Evolutionary conservation across 1,140 invertebrate genomes (phyloP).

Genomic region (Achroia grisella): DNA sequence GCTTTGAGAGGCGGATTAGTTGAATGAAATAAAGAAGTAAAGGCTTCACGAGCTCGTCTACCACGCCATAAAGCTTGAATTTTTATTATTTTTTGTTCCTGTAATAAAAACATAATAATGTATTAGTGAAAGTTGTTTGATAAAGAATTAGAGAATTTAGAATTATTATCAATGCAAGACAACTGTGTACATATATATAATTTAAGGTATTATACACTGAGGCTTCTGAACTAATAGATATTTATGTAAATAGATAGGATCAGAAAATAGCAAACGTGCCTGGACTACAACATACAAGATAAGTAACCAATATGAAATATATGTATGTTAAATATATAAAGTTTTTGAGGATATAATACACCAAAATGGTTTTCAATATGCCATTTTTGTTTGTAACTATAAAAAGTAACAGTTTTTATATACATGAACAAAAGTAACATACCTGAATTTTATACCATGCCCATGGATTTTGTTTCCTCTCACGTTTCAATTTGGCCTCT

Average conservation of each 20-base stretch:
- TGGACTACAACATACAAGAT: no score
- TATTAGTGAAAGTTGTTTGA: no score
- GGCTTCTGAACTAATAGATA: constrained; percentile 1
- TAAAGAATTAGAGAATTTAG: no score
- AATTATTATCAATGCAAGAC: no score
- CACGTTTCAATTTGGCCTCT: constrained; percentile 46
- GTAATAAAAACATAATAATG: constrained; percentile 17
- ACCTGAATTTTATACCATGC: constrained; percentile 73
- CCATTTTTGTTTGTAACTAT: no score
- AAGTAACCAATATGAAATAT: no score
- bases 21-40: constrained; percentile 76
- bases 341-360: no score
- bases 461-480: constrained; percentile 58
- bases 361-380: no score
- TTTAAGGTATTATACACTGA: background rate
- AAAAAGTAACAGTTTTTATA: no score
- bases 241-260: constrained; percentile 2
- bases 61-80: constrained; percentile 82
- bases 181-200: no score
- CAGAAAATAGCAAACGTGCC: no score
- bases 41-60: constrained; percentile 73
- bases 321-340: no score
- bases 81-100: constrained; percentile 77
- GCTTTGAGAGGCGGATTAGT: constrained; percentile 80
- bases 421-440: constrained; percentile 4